Evolutionary conservation across 2,888 invertebrate genomes (phyloP), one percentile per base, ranked within the genome.

Genomic region (Hecatera dysodea): DNA sequence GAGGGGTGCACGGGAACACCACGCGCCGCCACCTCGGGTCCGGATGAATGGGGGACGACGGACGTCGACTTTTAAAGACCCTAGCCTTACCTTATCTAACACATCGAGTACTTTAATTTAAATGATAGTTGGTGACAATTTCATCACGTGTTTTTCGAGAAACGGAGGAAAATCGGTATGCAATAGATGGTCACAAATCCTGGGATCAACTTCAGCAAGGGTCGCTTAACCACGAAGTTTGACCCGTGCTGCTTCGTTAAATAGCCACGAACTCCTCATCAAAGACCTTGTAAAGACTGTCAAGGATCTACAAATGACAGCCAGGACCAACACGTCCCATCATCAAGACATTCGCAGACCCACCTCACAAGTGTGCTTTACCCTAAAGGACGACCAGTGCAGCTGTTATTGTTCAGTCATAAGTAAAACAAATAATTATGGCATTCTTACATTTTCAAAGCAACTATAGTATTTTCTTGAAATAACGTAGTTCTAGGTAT

Each of bases 391-490:
- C 5, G 4, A 39, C 39, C 15, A 9, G 39, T 17, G 39, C 39
- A 39, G 39, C 39, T 39, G 39, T 5, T 5, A 39, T 39, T 39
- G 39, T 39, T 39, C 15, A 44, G 8, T 4, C 44, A 44, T 19
- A 44, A 19, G 44, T 44, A 46, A 39, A 48, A 66, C 9, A 46
- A 68, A 39, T 56, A 27, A 46, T 39, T 24, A 48, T 39, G 17
- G 24, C 22, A 15, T 8, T 42, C 39, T 12, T 52, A 68, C 22
- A 44, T 39, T 11, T 44, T 52, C 8, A 55, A 50, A 71, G n/a
- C 17, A 27, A 7, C 24, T 7, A 36, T 36, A 56, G 11, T 50
- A 44, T 33, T 44, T 39, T 59, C 39, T 39, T 33, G 6, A 39
- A 17, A 17, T 53, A n/a, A 19, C 11, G 1, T 53, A 29, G 11